These are phyloP conservation scores for Hippocampus comes DNA, from an alignment of 2,113 vertebrate species.

Conservation along the genomic window DNA sequence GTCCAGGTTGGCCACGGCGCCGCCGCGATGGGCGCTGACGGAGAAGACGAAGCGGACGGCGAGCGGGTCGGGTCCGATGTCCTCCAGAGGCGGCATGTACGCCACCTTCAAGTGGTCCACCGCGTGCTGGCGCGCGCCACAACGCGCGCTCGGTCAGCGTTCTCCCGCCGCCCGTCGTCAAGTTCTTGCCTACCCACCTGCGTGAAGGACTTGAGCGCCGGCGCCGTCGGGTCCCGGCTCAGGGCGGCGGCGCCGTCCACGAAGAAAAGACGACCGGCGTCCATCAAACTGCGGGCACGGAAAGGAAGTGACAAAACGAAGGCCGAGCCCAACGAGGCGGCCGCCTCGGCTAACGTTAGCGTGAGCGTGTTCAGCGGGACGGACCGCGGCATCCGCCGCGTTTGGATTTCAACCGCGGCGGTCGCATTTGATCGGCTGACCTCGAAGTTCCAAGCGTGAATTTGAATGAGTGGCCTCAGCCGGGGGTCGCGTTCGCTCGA, in stretches of 20 bases:
- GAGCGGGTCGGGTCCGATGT: slow-evolving; percentile 69
- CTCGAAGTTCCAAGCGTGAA: too few relatives aligned
- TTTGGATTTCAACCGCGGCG: too few relatives aligned
- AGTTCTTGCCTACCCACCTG: slow-evolving; percentile 61
- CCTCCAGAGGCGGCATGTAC: slow-evolving; percentile 76
- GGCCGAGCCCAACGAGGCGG: too few relatives aligned
- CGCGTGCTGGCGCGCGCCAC: slow-evolving; percentile 62
- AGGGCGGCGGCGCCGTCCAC: slow-evolving; percentile 66
- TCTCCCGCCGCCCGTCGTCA: too few relatives aligned
- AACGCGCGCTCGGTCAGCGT: background rate
- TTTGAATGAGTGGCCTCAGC: too few relatives aligned
- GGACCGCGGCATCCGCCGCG: too few relatives aligned
- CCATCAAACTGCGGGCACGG: slow-evolving; percentile 60
- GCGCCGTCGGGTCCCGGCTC: slow-evolving; percentile 68
- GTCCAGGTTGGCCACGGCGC: slow-evolving; percentile 59
- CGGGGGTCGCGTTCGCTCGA: too few relatives aligned
- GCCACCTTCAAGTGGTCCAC: slow-evolving; percentile 77
- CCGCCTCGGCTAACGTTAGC: too few relatives aligned
- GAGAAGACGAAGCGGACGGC: slow-evolving; percentile 77
- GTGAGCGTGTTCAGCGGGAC: too few relatives aligned
- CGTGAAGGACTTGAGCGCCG: slow-evolving; percentile 73
- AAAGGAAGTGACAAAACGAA: background rate
- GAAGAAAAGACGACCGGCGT: slow-evolving; percentile 74
- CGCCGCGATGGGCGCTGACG: slow-evolving; percentile 74
- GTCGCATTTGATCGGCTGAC: too few relatives aligned